These are phyloP conservation scores for Dicranocentrus wangi DNA, from an alignment of 2,888 invertebrate genomes.

Conservation along the genomic window DNA sequence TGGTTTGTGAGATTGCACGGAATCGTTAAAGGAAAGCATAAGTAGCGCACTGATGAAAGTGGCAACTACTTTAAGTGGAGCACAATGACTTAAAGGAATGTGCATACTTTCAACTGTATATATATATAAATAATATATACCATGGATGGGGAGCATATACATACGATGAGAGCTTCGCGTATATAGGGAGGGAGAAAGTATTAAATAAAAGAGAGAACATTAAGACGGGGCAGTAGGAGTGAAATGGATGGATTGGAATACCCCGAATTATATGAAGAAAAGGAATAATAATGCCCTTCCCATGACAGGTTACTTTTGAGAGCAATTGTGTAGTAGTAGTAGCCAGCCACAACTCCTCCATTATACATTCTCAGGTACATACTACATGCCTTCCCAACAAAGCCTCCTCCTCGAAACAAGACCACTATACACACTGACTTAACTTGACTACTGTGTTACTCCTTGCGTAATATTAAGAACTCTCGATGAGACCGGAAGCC, in stretches of 20 bases:
- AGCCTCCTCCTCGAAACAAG: not conserved
- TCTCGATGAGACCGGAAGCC: constrained; percentile 71
- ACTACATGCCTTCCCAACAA: constrained; percentile 13
- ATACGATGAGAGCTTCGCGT: constrained; percentile 9
- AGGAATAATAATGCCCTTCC: constrained; percentile 59
- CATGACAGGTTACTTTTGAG: constrained; percentile 61
- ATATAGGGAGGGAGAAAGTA: constrained; percentile 10
- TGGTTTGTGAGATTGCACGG: constrained; percentile 58
- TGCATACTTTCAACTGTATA: constrained; percentile 39
- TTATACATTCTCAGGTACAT: not conserved
- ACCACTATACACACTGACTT: constrained; percentile 27
- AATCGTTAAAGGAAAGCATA: constrained; percentile 47
- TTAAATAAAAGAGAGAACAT: constrained; percentile 61
- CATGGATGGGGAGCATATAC: constrained; percentile 20
- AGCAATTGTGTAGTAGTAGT: constrained; percentile 35
- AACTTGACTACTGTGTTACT: constrained; percentile 42
- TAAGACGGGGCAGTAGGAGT: constrained; percentile 60
- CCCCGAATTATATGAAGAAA: constrained; percentile 64
- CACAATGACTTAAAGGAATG: constrained; percentile 59
- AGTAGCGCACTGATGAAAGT: constrained; percentile 48
- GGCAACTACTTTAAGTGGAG: constrained; percentile 56
- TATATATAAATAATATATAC: constrained; percentile 5
- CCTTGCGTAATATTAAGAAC: constrained; percentile 62
- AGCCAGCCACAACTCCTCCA: constrained; percentile 18
- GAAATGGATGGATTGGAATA: constrained; percentile 68